Percentiles rank a stretch among this genome's conserved stretches.
phyloP scores from a whole-genome alignment of 2,888 invertebrate genomes.

The Ochropleura plecta region DNA sequence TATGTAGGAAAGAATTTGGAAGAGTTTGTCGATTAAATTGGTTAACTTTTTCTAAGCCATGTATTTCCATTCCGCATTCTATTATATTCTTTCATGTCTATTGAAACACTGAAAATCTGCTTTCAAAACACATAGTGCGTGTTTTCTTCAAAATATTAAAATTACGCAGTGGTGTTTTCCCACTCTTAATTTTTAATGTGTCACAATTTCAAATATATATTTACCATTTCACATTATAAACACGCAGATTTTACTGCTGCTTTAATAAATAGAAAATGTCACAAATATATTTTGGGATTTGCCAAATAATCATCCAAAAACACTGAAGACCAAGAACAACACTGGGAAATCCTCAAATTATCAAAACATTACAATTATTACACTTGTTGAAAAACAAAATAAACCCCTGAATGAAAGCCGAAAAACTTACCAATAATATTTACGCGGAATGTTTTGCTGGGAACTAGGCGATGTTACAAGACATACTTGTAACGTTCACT shows the following conservation, averaged over 20 bases:
- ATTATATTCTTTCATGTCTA: constrained; percentile 30
- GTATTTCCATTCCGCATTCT: constrained; percentile 40
- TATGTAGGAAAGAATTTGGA: neutral
- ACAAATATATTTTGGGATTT: constrained; percentile 22
- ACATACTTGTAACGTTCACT: constrained; percentile 40
- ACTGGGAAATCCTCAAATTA: constrained; percentile 24
- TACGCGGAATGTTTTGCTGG: constrained; percentile 18
- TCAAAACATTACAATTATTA: constrained; percentile 21
- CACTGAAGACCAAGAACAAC: constrained; percentile 14
- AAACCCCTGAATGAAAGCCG: constrained; percentile 42
- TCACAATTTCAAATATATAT: constrained; percentile 40
- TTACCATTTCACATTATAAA: constrained; percentile 15
- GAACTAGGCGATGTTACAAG: constrained; percentile 46
- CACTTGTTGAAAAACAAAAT: constrained; percentile 32
- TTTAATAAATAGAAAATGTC: neutral
- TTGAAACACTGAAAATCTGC: constrained; percentile 12
- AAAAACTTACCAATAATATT: constrained; percentile 42
- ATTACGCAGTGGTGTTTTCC: neutral
- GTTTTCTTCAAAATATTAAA: constrained; percentile 7
- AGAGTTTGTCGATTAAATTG: constrained; percentile 13
- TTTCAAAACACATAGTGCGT: neutral
- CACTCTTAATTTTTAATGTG: constrained; percentile 10
- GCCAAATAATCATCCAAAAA: neutral
- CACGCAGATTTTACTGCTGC: constrained; percentile 1
- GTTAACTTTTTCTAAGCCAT: constrained; percentile 18